Percentiles rank a stretch among this genome's conserved stretches.
These are phyloP conservation scores for Nymphalis urticae DNA, from an alignment of 2,888 invertebrate genomes.

Conservation along the genomic window DNA sequence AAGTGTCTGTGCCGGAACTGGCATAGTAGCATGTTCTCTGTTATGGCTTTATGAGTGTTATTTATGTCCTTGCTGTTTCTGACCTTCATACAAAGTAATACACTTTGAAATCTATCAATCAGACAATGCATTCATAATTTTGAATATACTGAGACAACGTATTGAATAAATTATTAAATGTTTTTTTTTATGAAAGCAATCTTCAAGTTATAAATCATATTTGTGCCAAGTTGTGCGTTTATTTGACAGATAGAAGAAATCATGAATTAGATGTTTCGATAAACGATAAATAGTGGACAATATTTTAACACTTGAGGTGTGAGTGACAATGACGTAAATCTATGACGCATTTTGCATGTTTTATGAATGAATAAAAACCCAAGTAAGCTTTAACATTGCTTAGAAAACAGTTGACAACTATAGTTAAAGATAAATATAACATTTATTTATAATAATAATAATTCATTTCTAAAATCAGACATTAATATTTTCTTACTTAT, in stretches of 20 bases:
- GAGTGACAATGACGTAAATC: not conserved
- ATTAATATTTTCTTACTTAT: slow-evolving; percentile 59
- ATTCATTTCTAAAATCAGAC: not conserved
- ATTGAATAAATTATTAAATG: too few relatives aligned
- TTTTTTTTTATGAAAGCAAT: too few relatives aligned
- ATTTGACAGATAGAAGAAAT: too few relatives aligned
- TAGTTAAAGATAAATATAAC: too few relatives aligned
- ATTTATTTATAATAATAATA: too few relatives aligned
- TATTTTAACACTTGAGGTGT: not conserved
- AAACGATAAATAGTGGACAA: too few relatives aligned
- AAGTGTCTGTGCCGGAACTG: slow-evolving; percentile 42
- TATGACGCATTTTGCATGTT: slow-evolving; percentile 6
- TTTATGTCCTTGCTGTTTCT: slow-evolving; percentile 37
- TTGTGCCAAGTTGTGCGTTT: too few relatives aligned
- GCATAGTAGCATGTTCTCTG: slow-evolving; percentile 26
- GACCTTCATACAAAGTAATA: slow-evolving; percentile 28
- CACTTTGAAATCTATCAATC: slow-evolving; percentile 16
- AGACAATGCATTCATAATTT: slow-evolving; percentile 27
- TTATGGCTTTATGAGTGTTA: slow-evolving; percentile 40
- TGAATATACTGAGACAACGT: slow-evolving; percentile 17
- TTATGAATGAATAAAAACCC: slow-evolving; percentile 17
- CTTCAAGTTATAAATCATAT: too few relatives aligned
- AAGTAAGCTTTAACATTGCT: not conserved
- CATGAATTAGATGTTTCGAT: too few relatives aligned
- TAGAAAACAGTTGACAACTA: not conserved